Evolutionary conservation across 2,888 invertebrate species (phyloP), one percentile per base, ranked within the genome.

Genomic region (Nymphalis urticae): DNA sequence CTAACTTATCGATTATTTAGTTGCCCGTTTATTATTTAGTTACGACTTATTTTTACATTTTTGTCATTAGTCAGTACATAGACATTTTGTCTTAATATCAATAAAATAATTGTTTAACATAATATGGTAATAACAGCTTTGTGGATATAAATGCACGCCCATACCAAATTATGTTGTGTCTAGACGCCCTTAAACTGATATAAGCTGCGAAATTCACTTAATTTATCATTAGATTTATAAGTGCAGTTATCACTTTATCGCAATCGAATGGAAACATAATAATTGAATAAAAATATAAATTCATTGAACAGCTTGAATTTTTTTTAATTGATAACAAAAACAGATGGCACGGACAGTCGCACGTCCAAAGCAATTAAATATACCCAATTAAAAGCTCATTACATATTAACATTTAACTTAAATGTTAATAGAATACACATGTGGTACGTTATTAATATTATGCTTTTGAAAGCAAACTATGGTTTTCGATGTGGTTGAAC

Each of bases 401-500:
- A n/a, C n/a, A 56, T 21, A 64, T 48, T 48, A 19, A 58, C 48
- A 27, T 47, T 48, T 48, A 19, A 58, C 36, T 17, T 16, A 24
- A 54, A 54, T 13, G 27, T 51, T 58, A 64, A 58, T 64, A 60
- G 64, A 65, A 50, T 50, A 17, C 27, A 27, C 32, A 6, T 54
- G 54, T 32, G 54, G 53, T 66, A 16, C 56, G 58, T 19, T 64
- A 32, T 62, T 66, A 66, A 61, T 62, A 66, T 62, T 48, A 32
- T 48, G 61, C 53, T 66, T 62, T 66, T 48, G 54, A 62, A 61
- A 62, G 61, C 61, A 62, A 61, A 62, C 61, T 54, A 21, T 61
- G 66, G 66, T 54, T 66, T 66, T 61, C 66, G 19, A 48, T 66
- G 66, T 62, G 66, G 61, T 66, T 27, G 61, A 54, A 32, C 62